These are phyloP conservation scores for Rhynchomys soricoides DNA, from an alignment of 2,113 vertebrate species.

Conservation along the genomic window DNA sequence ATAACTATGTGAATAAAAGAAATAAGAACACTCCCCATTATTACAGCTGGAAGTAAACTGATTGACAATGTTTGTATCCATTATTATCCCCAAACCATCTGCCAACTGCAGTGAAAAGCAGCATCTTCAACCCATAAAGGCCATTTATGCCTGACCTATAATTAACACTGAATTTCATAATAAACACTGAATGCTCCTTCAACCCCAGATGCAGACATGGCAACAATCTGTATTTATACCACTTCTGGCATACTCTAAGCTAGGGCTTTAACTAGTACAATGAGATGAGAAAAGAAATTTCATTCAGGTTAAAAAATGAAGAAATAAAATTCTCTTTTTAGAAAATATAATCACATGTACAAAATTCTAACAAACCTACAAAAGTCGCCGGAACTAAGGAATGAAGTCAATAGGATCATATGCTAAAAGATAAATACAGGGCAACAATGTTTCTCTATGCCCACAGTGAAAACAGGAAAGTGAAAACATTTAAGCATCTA, in stretches of 20 bases:
- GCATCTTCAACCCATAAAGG: too few species aligned
- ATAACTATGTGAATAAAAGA: neutral
- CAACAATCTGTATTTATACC: accelerated
- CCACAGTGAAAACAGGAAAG: neutral
- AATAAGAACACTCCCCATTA: neutral
- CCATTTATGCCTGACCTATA: neutral
- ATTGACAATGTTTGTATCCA: neutral
- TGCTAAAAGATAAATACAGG: neutral
- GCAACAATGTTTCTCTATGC: neutral
- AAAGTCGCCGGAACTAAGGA: conserved; percentile 3
- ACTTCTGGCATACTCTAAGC: accelerated
- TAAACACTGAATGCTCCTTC: accelerated
- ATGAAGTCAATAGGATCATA: neutral
- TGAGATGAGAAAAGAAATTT: neutral
- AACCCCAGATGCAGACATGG: too few species aligned
- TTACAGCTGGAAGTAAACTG: neutral
- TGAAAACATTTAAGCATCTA: neutral
- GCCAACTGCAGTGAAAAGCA: neutral
- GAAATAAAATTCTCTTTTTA: neutral
- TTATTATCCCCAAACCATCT: neutral
- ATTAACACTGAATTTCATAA: accelerated
- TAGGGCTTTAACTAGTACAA: neutral
- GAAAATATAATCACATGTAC: too few species aligned
- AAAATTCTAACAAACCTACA: neutral
- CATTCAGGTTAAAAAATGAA: too few species aligned